These are phyloP conservation scores for Palloptera scutellata DNA, from an alignment of 2,888 invertebrate genomes.

Conservation along the genomic window DNA sequence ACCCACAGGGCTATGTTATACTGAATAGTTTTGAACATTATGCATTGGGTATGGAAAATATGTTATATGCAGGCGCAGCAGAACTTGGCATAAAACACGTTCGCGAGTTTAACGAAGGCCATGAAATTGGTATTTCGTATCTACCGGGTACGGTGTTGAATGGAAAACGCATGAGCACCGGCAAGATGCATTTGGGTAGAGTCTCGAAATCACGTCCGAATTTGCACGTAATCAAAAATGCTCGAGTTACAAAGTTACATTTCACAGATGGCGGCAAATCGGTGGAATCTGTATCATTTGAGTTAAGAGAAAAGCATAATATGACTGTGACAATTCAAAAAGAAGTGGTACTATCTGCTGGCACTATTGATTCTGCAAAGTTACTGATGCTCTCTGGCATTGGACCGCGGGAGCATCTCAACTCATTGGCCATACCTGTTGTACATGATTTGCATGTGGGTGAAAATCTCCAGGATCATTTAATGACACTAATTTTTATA, in stretches of 20 bases:
- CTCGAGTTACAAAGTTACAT: slow-evolving; percentile 67
- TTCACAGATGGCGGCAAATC: slow-evolving; percentile 63
- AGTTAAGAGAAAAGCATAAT: slow-evolving; percentile 63
- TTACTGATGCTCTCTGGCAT: slow-evolving; percentile 56
- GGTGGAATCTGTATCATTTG: slow-evolving; percentile 64
- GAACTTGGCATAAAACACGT: slow-evolving; percentile 64
- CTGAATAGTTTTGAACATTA: slow-evolving; percentile 58
- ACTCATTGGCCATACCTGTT: slow-evolving; percentile 45
- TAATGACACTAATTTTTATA: slow-evolving; percentile 65
- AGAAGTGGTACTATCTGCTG: slow-evolving; percentile 59
- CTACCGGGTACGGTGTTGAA: slow-evolving; percentile 67
- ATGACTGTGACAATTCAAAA: slow-evolving; percentile 43
- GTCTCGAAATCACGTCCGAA: slow-evolving; percentile 67
- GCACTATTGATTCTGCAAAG: slow-evolving; percentile 58
- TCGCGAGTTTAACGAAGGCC: slow-evolving; percentile 58
- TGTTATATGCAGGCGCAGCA: slow-evolving; percentile 61
- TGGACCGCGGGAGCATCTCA: slow-evolving; percentile 50
- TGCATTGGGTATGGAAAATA: slow-evolving; percentile 34
- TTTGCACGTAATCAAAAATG: slow-evolving; percentile 68
- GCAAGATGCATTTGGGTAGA: slow-evolving; percentile 73
- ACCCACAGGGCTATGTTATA: slow-evolving; percentile 55
- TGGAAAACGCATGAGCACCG: slow-evolving; percentile 78
- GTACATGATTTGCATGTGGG: slow-evolving; percentile 67
- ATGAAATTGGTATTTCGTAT: slow-evolving; percentile 66
- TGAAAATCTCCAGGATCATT: slow-evolving; percentile 82